phyloP scores from a whole-genome alignment of 2,888 invertebrate species.

The Ophion ellenae region DNA sequence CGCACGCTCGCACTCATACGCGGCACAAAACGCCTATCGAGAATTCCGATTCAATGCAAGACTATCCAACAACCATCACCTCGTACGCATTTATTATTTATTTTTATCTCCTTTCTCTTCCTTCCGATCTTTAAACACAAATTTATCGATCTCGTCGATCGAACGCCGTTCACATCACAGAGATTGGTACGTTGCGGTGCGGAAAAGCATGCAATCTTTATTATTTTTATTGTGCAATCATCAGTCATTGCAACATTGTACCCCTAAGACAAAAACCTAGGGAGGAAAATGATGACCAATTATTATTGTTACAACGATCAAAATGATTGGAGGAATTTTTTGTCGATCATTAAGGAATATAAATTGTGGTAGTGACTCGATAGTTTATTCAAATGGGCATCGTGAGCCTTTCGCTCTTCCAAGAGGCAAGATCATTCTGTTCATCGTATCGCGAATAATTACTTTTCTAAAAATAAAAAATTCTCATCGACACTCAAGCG shows the following conservation, averaged over 20 bases:
- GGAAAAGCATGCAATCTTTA: neutral
- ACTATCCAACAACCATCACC: slow-evolving; percentile 76
- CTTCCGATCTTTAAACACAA: neutral
- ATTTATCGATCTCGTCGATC: neutral
- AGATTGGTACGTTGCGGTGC: slow-evolving; percentile 16
- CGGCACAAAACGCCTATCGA: slow-evolving; percentile 16
- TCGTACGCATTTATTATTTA: slow-evolving; percentile 66
- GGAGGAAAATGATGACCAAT: neutral
- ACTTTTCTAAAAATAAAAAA: neutral
- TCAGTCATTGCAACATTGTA: neutral
- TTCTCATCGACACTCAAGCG: neutral
- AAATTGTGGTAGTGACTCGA: neutral
- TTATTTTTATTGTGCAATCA: neutral
- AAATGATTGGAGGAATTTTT: neutral
- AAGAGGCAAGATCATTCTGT: neutral
- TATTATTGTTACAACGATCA: neutral
- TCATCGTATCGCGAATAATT: neutral
- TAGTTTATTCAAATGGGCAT: neutral
- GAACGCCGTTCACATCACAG: slow-evolving; percentile 8
- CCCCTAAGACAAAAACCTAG: neutral
- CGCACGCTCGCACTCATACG: slow-evolving; percentile 5
- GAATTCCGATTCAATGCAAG: slow-evolving; percentile 77
- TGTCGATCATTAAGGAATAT: neutral
- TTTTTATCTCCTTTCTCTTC: neutral
- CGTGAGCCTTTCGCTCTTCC: neutral